Conservation (phyloP, 2,797 vertebrate genomes). For the Siniperca undulata region DNA sequence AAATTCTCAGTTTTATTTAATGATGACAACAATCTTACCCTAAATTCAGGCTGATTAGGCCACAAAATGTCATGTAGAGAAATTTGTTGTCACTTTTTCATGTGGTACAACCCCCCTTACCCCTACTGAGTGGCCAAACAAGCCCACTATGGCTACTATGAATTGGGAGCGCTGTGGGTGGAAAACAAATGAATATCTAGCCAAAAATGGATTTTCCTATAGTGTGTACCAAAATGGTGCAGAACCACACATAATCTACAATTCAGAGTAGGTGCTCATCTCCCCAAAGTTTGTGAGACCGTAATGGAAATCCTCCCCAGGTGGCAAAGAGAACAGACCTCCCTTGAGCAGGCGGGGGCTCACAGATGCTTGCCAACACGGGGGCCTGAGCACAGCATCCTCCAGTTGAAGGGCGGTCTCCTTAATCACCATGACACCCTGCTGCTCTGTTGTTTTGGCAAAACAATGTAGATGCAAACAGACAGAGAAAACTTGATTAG, state of each 20-base stretch:
- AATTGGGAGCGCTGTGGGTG: not conserved
- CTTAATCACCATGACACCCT: constrained; percentile 72
- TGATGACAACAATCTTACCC: not conserved
- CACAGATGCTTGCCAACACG: constrained; percentile 67
- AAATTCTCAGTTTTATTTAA: not conserved
- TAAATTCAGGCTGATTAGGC: not conserved
- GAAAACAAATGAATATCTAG: not conserved
- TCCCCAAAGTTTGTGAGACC: constrained; percentile 23
- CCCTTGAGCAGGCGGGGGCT: constrained; percentile 6
- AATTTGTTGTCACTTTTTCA: not conserved
- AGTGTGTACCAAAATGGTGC: constrained; percentile 4
- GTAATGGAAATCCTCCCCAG: constrained; percentile 48
- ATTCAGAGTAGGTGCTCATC: constrained; percentile 29
- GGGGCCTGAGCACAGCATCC: constrained; percentile 63
- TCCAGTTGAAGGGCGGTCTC: constrained; percentile 65
- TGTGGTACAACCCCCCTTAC: not conserved
- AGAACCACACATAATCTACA: constrained; percentile 7
- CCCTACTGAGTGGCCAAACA: not conserved
- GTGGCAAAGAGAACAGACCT: constrained; percentile 33
- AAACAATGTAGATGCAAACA: constrained; percentile 61
- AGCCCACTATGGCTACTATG: not conserved
- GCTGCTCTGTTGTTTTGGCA: constrained; percentile 66
- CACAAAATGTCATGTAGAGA: not conserved
- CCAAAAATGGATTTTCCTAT: constrained; percentile 1
- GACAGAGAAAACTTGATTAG: constrained; percentile 63